A percentile compares a stretch with the other conserved stretches of the same genome.
Conservation (phyloP, 2,113 vertebrate species). For the Geococcyx californianus region DNA sequence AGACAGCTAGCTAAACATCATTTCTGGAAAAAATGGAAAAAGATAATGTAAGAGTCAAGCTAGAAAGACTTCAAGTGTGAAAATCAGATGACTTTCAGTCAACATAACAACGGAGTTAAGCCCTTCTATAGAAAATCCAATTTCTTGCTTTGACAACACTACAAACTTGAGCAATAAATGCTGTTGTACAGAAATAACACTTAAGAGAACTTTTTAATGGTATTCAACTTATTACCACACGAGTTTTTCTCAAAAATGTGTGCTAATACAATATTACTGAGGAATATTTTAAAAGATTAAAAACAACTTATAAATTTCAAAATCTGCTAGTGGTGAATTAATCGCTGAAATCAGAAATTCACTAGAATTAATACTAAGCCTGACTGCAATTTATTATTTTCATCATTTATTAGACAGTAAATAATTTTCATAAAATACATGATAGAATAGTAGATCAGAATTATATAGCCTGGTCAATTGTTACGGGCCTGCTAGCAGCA, state of each 20-base stretch:
- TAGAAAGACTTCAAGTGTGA: neutral
- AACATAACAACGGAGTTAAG: neutral
- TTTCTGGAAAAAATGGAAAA: neutral
- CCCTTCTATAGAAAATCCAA: neutral
- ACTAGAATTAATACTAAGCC: neutral
- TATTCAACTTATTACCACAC: neutral
- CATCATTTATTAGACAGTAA: neutral
- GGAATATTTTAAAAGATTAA: neutral
- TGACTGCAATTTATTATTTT: neutral
- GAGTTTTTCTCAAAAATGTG: neutral
- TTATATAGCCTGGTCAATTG: neutral
- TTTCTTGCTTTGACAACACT: neutral
- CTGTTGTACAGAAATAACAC: neutral
- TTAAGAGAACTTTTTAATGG: neutral
- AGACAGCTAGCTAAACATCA: neutral
- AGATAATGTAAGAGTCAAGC: neutral
- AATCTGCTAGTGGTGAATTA: neutral
- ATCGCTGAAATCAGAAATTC: neutral
- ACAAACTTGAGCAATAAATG: neutral
- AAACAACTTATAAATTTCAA: neutral
- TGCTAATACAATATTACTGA: neutral
- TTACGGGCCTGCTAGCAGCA: neutral
- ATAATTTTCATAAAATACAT: neutral
- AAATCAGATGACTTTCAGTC: neutral
- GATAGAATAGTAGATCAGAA: neutral